Conservation (phyloP, 1,140 invertebrate genomes). For the Drosophila kanapiae region DNA sequence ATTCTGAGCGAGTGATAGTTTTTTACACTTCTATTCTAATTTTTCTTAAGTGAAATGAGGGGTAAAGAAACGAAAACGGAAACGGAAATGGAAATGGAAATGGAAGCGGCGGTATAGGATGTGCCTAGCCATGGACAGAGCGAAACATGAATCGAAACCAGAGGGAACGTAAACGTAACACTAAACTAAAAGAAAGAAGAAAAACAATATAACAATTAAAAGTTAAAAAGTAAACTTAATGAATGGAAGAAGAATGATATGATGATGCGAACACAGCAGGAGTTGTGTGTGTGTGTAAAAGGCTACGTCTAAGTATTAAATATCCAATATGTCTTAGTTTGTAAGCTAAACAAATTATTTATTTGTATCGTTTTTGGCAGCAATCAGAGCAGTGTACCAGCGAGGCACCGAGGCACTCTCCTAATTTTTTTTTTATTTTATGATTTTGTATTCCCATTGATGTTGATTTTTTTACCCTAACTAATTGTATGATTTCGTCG, state of each 20-base stretch:
- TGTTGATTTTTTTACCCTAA: slow-evolving; percentile 18
- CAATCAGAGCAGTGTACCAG: slow-evolving; percentile 5
- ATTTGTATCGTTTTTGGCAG: slow-evolving; percentile 52
- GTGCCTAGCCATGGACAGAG: slow-evolving; percentile 33
- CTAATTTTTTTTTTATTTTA: neutral
- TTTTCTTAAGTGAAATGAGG: neutral
- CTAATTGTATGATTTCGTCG: slow-evolving; percentile 7
- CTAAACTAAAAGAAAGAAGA: slow-evolving; percentile 9
- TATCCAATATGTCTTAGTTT: slow-evolving; percentile 77
- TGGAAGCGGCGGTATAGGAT: slow-evolving; percentile 10
- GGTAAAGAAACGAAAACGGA: no score
- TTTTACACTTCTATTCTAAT: neutral
- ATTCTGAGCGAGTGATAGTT: neutral
- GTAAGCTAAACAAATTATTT: slow-evolving; percentile 78
- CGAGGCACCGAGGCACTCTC: slow-evolving; percentile 20
- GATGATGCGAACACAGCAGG: slow-evolving; percentile 16
- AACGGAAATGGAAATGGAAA: neutral
- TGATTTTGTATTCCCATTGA: slow-evolving; percentile 35
- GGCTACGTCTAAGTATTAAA: slow-evolving; percentile 81
- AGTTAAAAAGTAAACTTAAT: slow-evolving; percentile 12
- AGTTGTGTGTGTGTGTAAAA: slow-evolving; percentile 48
- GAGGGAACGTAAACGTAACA: slow-evolving; percentile 15
- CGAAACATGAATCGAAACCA: slow-evolving; percentile 46
- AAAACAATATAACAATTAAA: slow-evolving; percentile 11
- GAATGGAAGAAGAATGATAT: slow-evolving; percentile 6